These are phyloP conservation scores for Lindbergichthys nudifrons DNA, from an alignment of 2,797 vertebrate species.

Conservation along the genomic window DNA sequence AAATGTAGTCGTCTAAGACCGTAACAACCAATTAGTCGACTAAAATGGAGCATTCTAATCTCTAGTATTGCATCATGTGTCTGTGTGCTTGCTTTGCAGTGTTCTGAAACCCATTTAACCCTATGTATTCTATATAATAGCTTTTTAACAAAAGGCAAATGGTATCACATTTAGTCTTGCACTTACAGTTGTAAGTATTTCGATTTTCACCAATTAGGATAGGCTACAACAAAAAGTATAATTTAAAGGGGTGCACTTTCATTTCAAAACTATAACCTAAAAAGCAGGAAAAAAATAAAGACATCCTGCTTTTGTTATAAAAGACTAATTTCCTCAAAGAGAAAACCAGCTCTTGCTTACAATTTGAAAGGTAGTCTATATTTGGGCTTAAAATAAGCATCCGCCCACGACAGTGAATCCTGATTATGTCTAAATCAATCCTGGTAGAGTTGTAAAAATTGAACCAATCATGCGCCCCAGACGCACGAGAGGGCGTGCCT, in stretches of 20 bases:
- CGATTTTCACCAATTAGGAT: background rate
- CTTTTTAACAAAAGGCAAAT: background rate
- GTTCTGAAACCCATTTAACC: background rate
- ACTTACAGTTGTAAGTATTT: background rate
- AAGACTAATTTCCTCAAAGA: background rate
- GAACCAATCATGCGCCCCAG: conserved; percentile 74
- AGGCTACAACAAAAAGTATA: background rate
- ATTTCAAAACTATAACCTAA: background rate
- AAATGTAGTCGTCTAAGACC: too few species aligned
- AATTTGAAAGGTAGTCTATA: conserved; percentile 24
- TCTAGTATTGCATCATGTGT: background rate
- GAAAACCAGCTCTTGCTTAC: background rate
- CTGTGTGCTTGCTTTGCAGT: background rate
- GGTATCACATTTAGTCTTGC: background rate
- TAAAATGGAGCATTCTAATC: background rate
- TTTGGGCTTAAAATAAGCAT: conserved; percentile 28
- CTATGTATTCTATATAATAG: background rate
- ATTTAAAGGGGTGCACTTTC: background rate
- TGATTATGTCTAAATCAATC: conserved; percentile 39
- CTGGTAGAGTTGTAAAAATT: conserved; percentile 70
- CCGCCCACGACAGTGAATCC: conserved; percentile 37
- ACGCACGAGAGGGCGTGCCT: conserved; percentile 76
- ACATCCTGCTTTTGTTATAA: conserved; percentile 8
- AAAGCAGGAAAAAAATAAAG: background rate
- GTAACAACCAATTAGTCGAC: too few species aligned